These are phyloP conservation scores for Ochotona princeps DNA, from an alignment of 2,113 vertebrate genomes.

Conservation along the genomic window DNA sequence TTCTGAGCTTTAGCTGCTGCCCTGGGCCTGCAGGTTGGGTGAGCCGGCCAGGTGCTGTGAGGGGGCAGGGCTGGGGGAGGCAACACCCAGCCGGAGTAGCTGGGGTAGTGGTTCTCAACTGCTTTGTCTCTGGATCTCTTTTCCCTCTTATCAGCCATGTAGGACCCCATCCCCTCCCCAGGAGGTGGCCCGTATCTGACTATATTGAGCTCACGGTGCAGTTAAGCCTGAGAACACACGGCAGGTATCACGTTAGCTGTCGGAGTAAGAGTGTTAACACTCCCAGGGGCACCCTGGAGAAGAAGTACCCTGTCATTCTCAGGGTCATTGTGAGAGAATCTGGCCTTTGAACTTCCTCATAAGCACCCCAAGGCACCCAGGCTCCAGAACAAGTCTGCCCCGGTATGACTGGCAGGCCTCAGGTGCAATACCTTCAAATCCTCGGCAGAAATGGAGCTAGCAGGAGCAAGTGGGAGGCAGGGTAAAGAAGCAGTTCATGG, in stretches of 20 bases:
- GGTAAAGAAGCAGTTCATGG: neutral
- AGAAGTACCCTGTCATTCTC: fast-evolving
- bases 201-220: neutral
- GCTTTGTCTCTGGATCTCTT: neutral
- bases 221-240: neutral
- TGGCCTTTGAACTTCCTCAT: neutral
- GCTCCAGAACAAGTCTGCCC: neutral
- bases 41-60: too few species aligned
- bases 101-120: neutral
- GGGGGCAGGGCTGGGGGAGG: neutral
- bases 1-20: fast-evolving
- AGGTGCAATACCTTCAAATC: neutral
- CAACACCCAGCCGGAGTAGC: too few species aligned
- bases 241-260: fast-evolving
- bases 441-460: neutral
- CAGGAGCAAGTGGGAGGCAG: too few species aligned
- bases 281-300: neutral
- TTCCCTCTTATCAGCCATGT: neutral
- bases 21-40: neutral
- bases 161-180: neutral
- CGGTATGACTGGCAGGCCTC: neutral
- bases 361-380: too few species aligned
- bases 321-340: too few species aligned
- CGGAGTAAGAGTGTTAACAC: fast-evolving
- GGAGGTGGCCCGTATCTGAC: neutral